These are phyloP conservation scores for Celastrina argiolus DNA, from an alignment of 2,888 invertebrate genomes.

Conservation along the genomic window DNA sequence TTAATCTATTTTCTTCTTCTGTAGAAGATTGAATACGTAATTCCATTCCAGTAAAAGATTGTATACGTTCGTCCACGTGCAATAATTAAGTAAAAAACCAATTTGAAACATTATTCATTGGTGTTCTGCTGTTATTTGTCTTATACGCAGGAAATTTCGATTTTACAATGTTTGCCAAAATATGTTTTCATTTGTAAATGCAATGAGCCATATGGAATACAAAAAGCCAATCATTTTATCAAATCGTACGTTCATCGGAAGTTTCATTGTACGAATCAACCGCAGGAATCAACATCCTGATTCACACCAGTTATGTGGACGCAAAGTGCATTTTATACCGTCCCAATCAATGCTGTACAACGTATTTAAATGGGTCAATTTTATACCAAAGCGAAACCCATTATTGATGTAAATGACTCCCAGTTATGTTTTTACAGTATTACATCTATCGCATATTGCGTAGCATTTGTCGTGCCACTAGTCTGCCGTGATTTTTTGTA, in stretches of 20 bases:
- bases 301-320: neutral
- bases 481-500: too few relatives aligned
- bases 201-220: neutral
- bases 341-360: neutral
- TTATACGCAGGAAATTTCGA: too few relatives aligned
- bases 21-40: neutral
- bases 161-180: neutral
- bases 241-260: neutral
- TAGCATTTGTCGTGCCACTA: too few relatives aligned
- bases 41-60: too few relatives aligned
- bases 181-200: neutral
- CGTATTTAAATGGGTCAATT: neutral
- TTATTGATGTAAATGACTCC: neutral
- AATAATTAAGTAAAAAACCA: too few relatives aligned
- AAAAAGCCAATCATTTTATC: neutral
- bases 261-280: conserved; percentile 10
- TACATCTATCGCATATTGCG: neutral
- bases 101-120: too few relatives aligned
- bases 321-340: neutral
- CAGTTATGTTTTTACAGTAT: neutral
- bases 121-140: too few relatives aligned
- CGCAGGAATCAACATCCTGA: neutral
- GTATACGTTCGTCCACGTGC: too few relatives aligned
- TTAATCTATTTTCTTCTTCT: neutral
- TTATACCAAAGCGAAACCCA: neutral